Evolutionary conservation across 1,140 invertebrate genomes (phyloP), one percentile per base, ranked within the genome.

Genomic region (Capitella teleta): DNA sequence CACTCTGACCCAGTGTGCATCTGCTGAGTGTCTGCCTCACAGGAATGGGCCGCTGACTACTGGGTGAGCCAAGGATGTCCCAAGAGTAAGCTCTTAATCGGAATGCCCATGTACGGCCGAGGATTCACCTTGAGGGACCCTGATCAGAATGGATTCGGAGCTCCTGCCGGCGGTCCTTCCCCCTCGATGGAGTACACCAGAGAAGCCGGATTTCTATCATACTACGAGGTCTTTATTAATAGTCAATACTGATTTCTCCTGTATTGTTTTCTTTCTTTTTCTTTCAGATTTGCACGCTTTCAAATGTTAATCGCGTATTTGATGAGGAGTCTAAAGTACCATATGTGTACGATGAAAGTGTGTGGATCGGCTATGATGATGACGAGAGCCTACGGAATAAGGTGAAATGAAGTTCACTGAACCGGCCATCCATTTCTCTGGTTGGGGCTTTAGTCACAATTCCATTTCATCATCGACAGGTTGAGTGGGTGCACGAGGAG

Each of bases 321-420:
- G 84, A 87, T 57, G 74, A 77, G 28, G 76, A 76, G 16, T 86
- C 85, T 5, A 77, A 79, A 28, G 76, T 78, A 3, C 87, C 88
- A 1, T 92, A 84, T 67, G 81, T 85, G 2, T 82, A 83, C 63
- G 73, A 77, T 2, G 79, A 79, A 12, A 78, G 87, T 58, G 86
- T 92, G 59, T 95, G 90, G 87, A 86, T 92, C 0, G 85, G 87
- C 40, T 95, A 82, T 63, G 91, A 96, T 57, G 83, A 91, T 70
- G 61, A 77, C 1, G 77, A 80, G 41, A 90, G 85, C 28, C 73
- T 91, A 1, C 73, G 67, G 19, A 74, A 80, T 48, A 92, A 92
- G 72, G 81, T 82, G 50, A 45, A 40, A 21, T 24, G 16, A 40
- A 21, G 16, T 16, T 40, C 12, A 18, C 25, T 16, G 16, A 38